Conservation (phyloP, 2,797 vertebrate species). For the Tadarida brasiliensis region DNA sequence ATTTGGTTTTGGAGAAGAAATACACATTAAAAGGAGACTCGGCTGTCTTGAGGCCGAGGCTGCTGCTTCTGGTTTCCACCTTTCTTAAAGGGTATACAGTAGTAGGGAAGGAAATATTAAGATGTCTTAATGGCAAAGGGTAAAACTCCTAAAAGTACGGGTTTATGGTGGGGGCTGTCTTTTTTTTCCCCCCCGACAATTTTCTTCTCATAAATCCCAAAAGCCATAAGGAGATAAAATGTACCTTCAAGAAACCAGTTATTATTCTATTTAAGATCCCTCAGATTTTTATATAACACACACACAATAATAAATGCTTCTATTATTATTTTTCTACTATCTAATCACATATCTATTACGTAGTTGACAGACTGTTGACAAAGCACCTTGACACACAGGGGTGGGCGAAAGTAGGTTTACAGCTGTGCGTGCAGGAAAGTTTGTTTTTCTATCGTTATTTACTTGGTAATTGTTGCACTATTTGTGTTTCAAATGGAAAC, state of each 20-base stretch:
- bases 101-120: not conserved
- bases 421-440: rapidly evolving
- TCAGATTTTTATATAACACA: not conserved
- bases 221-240: not conserved
- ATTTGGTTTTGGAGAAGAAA: conserved; percentile 6
- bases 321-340: not conserved
- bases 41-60: not conserved
- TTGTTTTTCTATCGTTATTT: not conserved
- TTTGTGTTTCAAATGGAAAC: not conserved
- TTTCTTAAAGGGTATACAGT: not conserved
- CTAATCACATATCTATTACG: not conserved
- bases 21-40: not conserved
- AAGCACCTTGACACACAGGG: not conserved
- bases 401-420: not conserved
- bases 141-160: not conserved
- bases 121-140: not conserved
- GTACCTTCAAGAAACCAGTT: not conserved
- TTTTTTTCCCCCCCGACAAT: too few relatives aligned
- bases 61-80: not conserved
- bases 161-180: not conserved
- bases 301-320: not conserved
- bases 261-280: not conserved
- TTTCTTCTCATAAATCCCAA: not conserved
- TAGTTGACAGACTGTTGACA: not conserved
- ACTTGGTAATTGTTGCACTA: not conserved